A percentile compares a stretch with the other conserved stretches of the same genome.
Evolutionary conservation across 2,797 vertebrate species (phyloP).

Genomic region (Sus cebifrons): DNA sequence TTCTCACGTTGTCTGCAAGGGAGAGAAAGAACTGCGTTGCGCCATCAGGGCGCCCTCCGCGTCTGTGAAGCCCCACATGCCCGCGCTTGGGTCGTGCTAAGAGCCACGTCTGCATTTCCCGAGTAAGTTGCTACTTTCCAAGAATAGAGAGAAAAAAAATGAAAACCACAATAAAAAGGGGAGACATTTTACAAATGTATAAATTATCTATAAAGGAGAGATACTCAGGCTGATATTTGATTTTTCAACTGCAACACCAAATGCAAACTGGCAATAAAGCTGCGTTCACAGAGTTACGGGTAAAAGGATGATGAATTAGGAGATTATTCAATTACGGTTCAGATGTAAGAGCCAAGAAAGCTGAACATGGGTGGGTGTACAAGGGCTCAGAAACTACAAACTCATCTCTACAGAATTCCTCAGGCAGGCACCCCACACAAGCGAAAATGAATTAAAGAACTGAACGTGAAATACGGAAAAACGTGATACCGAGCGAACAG

Average conservation of each 20-base stretch:
- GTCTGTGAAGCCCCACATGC: background rate
- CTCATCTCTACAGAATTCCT: background rate
- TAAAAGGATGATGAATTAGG: background rate
- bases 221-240: background rate
- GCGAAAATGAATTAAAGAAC: background rate
- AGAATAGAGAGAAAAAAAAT: background rate
- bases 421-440: background rate
- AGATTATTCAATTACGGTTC: background rate
- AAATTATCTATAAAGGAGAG: background rate
- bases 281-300: background rate
- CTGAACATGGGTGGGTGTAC: too few species aligned
- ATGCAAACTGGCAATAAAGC: background rate
- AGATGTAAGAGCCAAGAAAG: too few species aligned
- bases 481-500: background rate
- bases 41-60: fast-evolving
- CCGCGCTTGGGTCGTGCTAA: too few species aligned
- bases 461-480: background rate
- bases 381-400: background rate
- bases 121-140: background rate
- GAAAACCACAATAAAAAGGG: background rate
- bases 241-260: background rate
- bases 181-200: background rate
- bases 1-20: too few species aligned
- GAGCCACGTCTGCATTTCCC: too few species aligned
- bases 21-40: background rate